These are phyloP conservation scores for Microcebus jonahi DNA, from an alignment of 2,113 vertebrate genomes.

Conservation along the genomic window DNA sequence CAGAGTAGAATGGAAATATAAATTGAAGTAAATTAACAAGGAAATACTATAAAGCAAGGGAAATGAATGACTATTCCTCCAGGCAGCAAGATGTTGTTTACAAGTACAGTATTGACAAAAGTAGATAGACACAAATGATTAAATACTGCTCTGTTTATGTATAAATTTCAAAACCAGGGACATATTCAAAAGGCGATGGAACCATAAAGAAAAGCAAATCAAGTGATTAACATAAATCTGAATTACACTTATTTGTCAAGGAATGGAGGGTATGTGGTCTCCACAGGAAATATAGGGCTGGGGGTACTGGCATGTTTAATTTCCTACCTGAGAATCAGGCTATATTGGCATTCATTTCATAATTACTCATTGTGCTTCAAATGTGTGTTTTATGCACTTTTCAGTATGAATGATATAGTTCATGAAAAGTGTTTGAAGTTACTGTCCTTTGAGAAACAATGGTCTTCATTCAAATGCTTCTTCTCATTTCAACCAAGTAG, in stretches of 20 bases:
- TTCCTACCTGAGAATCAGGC: neutral
- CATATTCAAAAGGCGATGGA: neutral
- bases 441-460: neutral
- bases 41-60: neutral
- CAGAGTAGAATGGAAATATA: neutral
- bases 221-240: neutral
- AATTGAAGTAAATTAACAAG: neutral
- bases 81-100: neutral
- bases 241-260: neutral
- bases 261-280: neutral
- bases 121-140: neutral
- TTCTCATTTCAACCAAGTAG: neutral
- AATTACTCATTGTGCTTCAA: neutral
- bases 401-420: neutral
- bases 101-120: neutral
- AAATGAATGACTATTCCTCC: neutral
- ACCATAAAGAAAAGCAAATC: neutral
- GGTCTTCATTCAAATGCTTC: neutral
- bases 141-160: neutral
- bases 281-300: fast-evolving
- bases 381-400: neutral
- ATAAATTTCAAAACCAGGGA: neutral
- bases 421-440: neutral
- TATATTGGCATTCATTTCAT: neutral
- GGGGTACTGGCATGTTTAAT: neutral